Percentiles rank a stretch among this genome's conserved stretches.
Evolutionary conservation across 2,113 vertebrate genomes (phyloP).

Genomic region (Girardinichthys multiradiatus): DNA sequence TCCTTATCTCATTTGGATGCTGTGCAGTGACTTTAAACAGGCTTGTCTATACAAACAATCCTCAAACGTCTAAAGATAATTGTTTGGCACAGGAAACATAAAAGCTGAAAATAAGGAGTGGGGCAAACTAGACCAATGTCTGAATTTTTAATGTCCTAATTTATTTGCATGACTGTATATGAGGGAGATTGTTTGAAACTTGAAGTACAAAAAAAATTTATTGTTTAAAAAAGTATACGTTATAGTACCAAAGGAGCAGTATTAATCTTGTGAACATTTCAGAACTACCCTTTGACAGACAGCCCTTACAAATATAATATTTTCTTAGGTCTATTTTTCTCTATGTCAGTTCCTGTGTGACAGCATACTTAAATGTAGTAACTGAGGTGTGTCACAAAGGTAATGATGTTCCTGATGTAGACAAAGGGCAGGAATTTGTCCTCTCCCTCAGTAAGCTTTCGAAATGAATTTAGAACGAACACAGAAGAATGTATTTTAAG

Average conservation of each 20-base stretch:
- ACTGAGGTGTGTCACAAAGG: neutral
- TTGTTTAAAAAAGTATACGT: neutral
- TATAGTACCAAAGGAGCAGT: too few relatives aligned
- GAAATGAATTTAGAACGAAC: neutral
- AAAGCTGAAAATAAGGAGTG: too few relatives aligned
- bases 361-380: neutral
- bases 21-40: too few relatives aligned
- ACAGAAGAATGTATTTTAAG: neutral
- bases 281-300: too few relatives aligned
- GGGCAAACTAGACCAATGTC: neutral
- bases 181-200: too few relatives aligned
- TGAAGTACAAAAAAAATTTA: neutral
- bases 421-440: neutral
- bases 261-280: too few relatives aligned
- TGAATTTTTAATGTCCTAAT: too few relatives aligned
- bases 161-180: neutral
- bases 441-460: neutral
- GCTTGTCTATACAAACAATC: too few relatives aligned
- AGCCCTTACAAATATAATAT: too few relatives aligned
- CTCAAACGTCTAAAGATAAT: too few relatives aligned
- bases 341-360: neutral
- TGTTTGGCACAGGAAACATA: too few relatives aligned
- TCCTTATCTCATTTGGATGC: too few relatives aligned
- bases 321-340: neutral
- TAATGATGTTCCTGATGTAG: neutral